Percentiles rank a stretch among this genome's conserved stretches.
Conservation (phyloP, 2,888 invertebrate species). For the Tridacna crocea region DNA sequence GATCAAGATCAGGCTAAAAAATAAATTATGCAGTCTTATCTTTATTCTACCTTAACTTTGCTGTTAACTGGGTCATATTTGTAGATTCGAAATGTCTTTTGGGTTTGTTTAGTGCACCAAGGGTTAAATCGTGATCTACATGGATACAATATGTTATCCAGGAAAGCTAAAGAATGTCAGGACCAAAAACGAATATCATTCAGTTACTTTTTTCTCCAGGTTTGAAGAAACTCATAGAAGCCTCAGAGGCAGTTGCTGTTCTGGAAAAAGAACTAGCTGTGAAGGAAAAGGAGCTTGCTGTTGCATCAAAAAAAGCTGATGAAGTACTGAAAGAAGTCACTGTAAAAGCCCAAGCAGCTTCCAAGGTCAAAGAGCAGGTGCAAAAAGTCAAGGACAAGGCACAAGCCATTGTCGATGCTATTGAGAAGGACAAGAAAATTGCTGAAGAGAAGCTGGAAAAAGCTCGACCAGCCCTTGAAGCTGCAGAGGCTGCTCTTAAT, state of each 20-base stretch:
- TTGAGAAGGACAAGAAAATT: constrained; percentile 81
- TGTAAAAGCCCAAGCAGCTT: constrained; percentile 83
- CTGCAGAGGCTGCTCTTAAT: constrained; percentile 85
- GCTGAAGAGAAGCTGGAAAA: constrained; percentile 83
- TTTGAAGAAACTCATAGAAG: constrained; percentile 83
- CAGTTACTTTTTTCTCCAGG: constrained; percentile 74
- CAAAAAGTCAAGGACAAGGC: constrained; percentile 85
- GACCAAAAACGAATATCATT: no score
- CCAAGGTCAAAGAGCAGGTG: constrained; percentile 84
- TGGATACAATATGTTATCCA: no score
- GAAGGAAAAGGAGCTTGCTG: constrained; percentile 93
- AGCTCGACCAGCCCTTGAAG: constrained; percentile 83
- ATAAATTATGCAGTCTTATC: no score
- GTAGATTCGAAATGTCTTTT: no score
- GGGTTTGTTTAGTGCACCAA: no score
- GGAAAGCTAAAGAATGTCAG: no score
- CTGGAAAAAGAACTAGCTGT: constrained; percentile 91
- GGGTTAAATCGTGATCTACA: no score
- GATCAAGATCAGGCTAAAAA: no score
- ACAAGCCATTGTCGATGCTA: constrained; percentile 84
- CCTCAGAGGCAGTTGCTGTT: constrained; percentile 88
- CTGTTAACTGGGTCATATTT: no score
- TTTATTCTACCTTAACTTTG: no score
- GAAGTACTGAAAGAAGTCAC: constrained; percentile 85
- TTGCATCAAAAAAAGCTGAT: constrained; percentile 93